A percentile compares a stretch with the other conserved stretches of the same genome.
These are phyloP conservation scores for Phylloscopus whistleri DNA, from an alignment of 2,113 vertebrate species.

Conservation along the genomic window DNA sequence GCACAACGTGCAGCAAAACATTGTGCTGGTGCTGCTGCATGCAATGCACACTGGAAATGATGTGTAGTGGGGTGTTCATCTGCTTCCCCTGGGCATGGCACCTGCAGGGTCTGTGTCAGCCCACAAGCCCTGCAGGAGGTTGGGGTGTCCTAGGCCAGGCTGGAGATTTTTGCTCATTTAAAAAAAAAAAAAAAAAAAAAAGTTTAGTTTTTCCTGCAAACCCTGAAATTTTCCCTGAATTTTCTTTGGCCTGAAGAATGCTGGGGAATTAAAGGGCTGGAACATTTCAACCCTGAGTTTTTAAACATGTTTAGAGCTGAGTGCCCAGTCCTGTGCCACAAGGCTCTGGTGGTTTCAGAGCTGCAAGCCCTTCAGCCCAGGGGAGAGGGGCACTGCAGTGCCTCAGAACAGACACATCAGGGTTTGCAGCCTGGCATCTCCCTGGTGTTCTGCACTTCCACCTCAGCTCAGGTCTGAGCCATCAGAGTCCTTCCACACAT, in stretches of 20 bases:
- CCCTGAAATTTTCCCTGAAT: background rate
- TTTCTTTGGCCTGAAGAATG: background rate
- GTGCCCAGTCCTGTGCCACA: too few relatives aligned
- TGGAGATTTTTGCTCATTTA: background rate
- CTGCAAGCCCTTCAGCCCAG: too few relatives aligned
- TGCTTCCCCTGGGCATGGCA: background rate
- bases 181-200: too few relatives aligned
- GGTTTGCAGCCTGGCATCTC: background rate
- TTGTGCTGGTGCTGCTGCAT: background rate
- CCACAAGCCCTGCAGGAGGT: fast-evolving
- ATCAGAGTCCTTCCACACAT: background rate
- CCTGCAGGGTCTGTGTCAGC: background rate
- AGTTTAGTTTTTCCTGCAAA: background rate
- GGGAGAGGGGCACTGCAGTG: background rate
- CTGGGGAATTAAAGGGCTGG: background rate
- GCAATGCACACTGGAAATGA: too few relatives aligned
- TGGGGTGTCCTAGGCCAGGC: background rate
- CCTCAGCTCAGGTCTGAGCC: background rate
- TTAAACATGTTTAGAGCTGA: background rate
- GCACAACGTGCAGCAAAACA: background rate
- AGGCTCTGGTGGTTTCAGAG: background rate
- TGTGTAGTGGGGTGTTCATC: background rate
- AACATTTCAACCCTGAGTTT: background rate
- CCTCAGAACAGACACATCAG: too few relatives aligned
- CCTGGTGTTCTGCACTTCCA: too few relatives aligned